Evolutionary conservation across 2,888 invertebrate species (phyloP), one percentile per base, ranked within the genome.

Genomic region (Phrixothrix hirtus): DNA sequence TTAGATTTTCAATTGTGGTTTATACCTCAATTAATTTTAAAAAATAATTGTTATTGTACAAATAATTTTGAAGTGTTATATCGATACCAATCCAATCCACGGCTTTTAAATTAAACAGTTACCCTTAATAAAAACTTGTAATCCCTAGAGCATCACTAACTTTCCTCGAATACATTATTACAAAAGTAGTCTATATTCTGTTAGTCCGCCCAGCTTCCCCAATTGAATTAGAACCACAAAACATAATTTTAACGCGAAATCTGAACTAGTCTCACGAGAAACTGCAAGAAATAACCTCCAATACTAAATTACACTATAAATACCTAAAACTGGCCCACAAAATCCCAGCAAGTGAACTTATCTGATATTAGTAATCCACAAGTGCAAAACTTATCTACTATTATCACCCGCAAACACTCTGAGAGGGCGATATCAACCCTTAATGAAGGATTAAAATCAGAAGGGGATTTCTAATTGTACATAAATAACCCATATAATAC

Each of bases 301-400:
- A 45, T 46, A 36, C 25, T 25, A 55, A 58, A 61, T 60, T 61
- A 58, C 46, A 52, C 52, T 37, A 58, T 58, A 60, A 61, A 60
- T 62, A 60, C 59, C 48, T 14, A 29, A 46, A 38, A 46, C 43
- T 43, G 39, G 41, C 25, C 47, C 57, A 45, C 52, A 62, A 60
- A 57, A 56, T 47, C 57, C 30, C 45, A 41, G 47, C 43, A 57
- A 53, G 34, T 45, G 53, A 59, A 58, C 54, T 34, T 58, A 59
- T 61, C 54, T 35, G 53, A 56, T 52, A 58, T 47, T 41, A 56
- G 59, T 55, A 59, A 64, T 62, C 61, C 57, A 58, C 55, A 56
- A 59, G 63, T 62, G 63, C 58, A 60, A 62, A 64, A 63, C 62
- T 61, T 60, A 64, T 62, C 57, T 59, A 30, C 38, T 47, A 61